These are phyloP conservation scores for Watsonalla cultraria DNA, from an alignment of 2,888 invertebrate species.

Conservation along the genomic window DNA sequence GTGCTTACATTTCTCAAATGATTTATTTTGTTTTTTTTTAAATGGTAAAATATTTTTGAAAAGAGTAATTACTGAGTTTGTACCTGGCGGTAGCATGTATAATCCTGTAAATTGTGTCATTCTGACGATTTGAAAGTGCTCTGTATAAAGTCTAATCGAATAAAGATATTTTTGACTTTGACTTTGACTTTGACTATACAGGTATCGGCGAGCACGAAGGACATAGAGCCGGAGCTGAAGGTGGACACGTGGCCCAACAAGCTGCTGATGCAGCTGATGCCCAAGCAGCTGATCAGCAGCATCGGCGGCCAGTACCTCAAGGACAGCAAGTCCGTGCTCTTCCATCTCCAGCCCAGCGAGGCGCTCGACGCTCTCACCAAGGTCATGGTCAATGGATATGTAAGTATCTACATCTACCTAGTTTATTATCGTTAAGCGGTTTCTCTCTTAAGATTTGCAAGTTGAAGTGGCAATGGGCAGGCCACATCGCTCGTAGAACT, in stretches of 20 bases:
- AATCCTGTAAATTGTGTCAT: too few relatives aligned
- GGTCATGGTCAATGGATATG: constrained; percentile 95
- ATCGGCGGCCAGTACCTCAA: constrained; percentile 93
- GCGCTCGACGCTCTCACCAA: constrained; percentile 92
- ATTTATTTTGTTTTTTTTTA: too few relatives aligned
- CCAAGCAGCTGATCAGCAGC: constrained; percentile 92
- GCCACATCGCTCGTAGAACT: too few relatives aligned
- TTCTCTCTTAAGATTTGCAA: neutral
- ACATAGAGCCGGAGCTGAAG: constrained; percentile 94
- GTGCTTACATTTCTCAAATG: too few relatives aligned
- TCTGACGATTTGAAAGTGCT: too few relatives aligned
- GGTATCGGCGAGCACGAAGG: constrained; percentile 82
- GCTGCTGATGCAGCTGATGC: constrained; percentile 96
- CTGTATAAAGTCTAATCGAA: too few relatives aligned
- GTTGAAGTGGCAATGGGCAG: too few relatives aligned
- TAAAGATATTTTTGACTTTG: neutral
- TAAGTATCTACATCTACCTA: constrained; percentile 81
- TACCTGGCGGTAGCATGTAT: too few relatives aligned
- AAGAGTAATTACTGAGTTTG: too few relatives aligned
- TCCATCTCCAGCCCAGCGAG: constrained; percentile 92
- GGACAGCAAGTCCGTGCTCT: constrained; percentile 95
- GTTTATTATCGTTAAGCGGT: constrained; percentile 1
- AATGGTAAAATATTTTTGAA: too few relatives aligned
- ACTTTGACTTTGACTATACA: constrained; percentile 16
- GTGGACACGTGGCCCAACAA: constrained; percentile 96